These are phyloP conservation scores for Turritopsis rubra DNA, from an alignment of 30 jellyfish, hydroid and myxozoan species.

Conservation along the genomic window DNA sequence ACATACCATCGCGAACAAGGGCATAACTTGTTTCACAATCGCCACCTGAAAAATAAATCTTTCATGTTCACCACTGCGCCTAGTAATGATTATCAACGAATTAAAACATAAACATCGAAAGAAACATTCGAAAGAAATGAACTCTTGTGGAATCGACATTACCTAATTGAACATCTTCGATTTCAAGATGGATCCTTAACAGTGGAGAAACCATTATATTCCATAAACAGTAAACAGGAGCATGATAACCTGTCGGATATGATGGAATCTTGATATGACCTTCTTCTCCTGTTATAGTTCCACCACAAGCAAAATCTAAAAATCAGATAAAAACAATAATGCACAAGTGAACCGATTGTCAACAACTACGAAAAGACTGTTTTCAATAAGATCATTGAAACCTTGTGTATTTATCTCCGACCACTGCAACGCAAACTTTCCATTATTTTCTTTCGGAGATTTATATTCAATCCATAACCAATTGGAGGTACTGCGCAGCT, in stretches of 20 bases:
- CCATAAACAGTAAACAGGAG: constrained; percentile 9
- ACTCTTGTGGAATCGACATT: background rate
- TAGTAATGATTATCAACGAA: background rate
- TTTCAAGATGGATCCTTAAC: background rate
- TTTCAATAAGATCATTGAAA: background rate
- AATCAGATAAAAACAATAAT: too few species aligned
- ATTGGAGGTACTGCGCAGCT: background rate
- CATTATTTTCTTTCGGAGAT: background rate
- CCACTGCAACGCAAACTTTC: constrained; percentile 26
- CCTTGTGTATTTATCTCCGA: background rate
- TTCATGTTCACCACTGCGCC: background rate
- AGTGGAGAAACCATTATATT: constrained; percentile 12
- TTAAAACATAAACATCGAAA: background rate
- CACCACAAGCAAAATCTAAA: constrained; percentile 23
- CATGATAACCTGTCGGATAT: constrained; percentile 4
- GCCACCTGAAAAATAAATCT: background rate
- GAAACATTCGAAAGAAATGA: background rate
- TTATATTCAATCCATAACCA: constrained; percentile 30
- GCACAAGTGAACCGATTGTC: too few species aligned
- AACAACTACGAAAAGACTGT: too few species aligned
- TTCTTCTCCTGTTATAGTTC: constrained; percentile 11
- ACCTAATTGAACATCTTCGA: constrained; percentile 17
- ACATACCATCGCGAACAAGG: constrained; percentile 61
- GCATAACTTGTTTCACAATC: constrained; percentile 23
- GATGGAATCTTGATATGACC: constrained; percentile 17